Percentiles rank a stretch among this genome's conserved stretches.
phyloP scores from a whole-genome alignment of 2,888 invertebrate genomes.

The Temnothorax rugatulus region DNA sequence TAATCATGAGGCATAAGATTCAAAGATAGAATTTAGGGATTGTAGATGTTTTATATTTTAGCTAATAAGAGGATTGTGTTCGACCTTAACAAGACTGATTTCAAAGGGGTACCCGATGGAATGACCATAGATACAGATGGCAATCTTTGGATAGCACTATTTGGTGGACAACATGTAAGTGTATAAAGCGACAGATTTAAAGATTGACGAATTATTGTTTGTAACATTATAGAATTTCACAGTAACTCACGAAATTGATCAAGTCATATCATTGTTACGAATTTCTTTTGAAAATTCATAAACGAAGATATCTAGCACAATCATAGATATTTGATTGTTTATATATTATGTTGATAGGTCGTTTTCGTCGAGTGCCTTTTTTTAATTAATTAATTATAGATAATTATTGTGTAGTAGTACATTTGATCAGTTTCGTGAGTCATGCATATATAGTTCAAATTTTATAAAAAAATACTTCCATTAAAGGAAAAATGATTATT shows the following conservation, averaged over 20 bases:
- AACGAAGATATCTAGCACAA: too few relatives aligned
- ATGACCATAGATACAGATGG: conserved; percentile 94
- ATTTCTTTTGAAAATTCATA: too few relatives aligned
- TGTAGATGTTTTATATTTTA: conserved; percentile 77
- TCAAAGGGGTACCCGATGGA: conserved; percentile 90
- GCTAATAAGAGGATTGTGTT: conserved; percentile 88
- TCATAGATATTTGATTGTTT: too few relatives aligned
- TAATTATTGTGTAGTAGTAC: too few relatives aligned
- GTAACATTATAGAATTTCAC: not conserved
- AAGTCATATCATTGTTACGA: too few relatives aligned
- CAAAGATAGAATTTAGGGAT: not conserved
- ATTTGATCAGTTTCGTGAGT: too few relatives aligned
- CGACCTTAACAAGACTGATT: conserved; percentile 88
- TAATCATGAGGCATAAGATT: conserved; percentile 1
- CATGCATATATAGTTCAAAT: not conserved
- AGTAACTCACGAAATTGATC: not conserved
- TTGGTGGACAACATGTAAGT: conserved; percentile 89
- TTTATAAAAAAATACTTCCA: not conserved
- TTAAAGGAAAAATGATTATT: not conserved
- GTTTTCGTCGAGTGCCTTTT: too few relatives aligned
- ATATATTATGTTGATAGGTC: too few relatives aligned
- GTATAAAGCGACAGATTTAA: conserved; percentile 53
- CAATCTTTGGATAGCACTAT: conserved; percentile 92
- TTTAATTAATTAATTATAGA: too few relatives aligned
- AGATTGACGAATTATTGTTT: not conserved